Evolutionary conservation across 2,113 vertebrate species (phyloP), one percentile per base, ranked within the genome.

Genomic region (Pteropus alecto): DNA sequence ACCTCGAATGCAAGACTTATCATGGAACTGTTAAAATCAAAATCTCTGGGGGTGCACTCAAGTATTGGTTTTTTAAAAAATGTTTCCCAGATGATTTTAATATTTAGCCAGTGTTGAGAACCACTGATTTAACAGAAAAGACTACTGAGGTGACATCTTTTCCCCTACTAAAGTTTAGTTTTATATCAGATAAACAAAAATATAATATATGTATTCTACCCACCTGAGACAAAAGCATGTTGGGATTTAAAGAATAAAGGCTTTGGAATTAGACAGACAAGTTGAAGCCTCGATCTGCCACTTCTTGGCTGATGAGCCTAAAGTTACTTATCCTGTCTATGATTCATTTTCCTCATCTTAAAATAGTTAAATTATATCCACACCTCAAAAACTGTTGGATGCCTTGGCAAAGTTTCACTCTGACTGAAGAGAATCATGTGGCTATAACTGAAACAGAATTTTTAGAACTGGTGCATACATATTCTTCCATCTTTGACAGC

Each of bases 121-220:
- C 35, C n/a, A 85, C 21, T 76, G 5, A 87, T 30, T 56, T 84
- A 93, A 67, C 6, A 87, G 61, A 87, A 96, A 96, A 63, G 12
- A 51, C 46, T 26, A 68, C 16, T 81, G n/a, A 71, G 9, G 19
- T 86, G 82, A 97, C 92, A 92, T 76, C 7, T 85, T 76, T 92
- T 73, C 5, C 35, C 1, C 24, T 54, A 84, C 30, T 73, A 71
- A 63, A 84, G 26, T 93, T 87, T 78, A 77, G 18, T 68, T 87
- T 89, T 38, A 87, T 22, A 84, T 51, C 35, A 90, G 90, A 77
- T 78, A 82, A 77, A 77, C 83, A 38, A 93, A 65, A 97, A 33
- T 67, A 7, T 58, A 90, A 46, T 18, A 96, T 70, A 38, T 84
- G 24, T 60, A 73, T 86, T 54, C 33, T 13, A 88, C 22, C 60